phyloP scores from a whole-genome alignment of 2,888 invertebrate species.

The Nomada fabriciana region DNA sequence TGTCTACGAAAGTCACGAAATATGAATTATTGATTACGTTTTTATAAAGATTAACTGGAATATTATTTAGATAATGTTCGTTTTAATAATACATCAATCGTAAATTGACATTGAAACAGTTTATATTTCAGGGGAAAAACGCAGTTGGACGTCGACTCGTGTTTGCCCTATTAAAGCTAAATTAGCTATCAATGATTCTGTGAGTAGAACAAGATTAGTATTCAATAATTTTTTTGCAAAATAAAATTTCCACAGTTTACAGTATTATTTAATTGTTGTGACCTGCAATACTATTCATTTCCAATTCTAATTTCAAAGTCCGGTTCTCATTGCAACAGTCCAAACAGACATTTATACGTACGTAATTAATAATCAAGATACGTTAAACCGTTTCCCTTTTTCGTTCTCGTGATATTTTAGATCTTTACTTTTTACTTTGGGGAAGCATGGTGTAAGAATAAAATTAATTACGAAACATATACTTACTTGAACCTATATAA shows the following conservation, averaged over 20 bases:
- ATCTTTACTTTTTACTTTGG: background rate
- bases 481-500: too few relatives aligned
- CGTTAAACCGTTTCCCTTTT: background rate
- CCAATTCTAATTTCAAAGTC: too few relatives aligned
- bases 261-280: too few relatives aligned
- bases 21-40: constrained; percentile 29
- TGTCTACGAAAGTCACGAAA: background rate
- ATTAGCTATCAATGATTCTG: background rate
- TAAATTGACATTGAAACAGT: too few relatives aligned
- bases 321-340: background rate
- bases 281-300: too few relatives aligned
- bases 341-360: too few relatives aligned
- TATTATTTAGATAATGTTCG: constrained; percentile 8
- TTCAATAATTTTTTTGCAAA: too few relatives aligned
- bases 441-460: background rate
- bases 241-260: too few relatives aligned
- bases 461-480: background rate
- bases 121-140: too few relatives aligned
- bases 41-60: background rate
- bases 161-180: background rate
- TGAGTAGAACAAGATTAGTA: background rate
- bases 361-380: background rate
- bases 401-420: background rate
- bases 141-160: background rate
- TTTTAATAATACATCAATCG: background rate